Conservation (phyloP, 2,113 vertebrate genomes). For the Pyxicephalus adspersus region DNA sequence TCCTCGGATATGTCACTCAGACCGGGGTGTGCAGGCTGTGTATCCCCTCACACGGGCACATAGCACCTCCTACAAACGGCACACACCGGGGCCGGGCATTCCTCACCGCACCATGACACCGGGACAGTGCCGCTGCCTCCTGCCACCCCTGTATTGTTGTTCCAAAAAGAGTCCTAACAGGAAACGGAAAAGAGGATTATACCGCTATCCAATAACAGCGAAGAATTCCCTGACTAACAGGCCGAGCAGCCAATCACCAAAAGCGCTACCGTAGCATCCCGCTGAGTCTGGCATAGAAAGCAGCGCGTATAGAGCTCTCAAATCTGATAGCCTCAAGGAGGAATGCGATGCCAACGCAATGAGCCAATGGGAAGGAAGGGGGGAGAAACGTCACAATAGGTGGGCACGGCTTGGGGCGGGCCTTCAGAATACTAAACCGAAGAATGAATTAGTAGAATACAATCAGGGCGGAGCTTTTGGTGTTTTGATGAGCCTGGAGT, state of each 20-base stretch:
- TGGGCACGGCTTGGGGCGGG: neutral
- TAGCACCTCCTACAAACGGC: neutral
- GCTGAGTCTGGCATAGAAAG: neutral
- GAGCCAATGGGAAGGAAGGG: neutral
- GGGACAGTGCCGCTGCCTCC: conserved; percentile 21
- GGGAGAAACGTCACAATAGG: neutral
- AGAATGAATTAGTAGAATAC: neutral
- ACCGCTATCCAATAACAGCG: neutral
- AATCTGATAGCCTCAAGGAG: neutral
- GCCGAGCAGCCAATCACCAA: neutral
- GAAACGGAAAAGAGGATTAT: conserved; percentile 31
- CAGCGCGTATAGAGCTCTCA: neutral
- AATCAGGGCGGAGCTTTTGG: neutral
- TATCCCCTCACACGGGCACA: neutral
- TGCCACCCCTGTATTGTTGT: conserved; percentile 40
- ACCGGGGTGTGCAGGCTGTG: too few species aligned
- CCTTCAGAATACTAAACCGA: too few species aligned
- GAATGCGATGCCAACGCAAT: too few species aligned
- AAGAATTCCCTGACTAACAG: neutral
- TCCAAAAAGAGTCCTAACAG: conserved; percentile 5
- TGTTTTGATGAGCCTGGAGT: neutral
- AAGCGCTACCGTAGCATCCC: too few species aligned
- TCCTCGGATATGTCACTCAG: neutral
- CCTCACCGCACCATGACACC: neutral
- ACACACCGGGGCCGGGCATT: neutral